These are phyloP conservation scores for Magallana angulata DNA, from an alignment of 1,140 invertebrate genomes.

Conservation along the genomic window DNA sequence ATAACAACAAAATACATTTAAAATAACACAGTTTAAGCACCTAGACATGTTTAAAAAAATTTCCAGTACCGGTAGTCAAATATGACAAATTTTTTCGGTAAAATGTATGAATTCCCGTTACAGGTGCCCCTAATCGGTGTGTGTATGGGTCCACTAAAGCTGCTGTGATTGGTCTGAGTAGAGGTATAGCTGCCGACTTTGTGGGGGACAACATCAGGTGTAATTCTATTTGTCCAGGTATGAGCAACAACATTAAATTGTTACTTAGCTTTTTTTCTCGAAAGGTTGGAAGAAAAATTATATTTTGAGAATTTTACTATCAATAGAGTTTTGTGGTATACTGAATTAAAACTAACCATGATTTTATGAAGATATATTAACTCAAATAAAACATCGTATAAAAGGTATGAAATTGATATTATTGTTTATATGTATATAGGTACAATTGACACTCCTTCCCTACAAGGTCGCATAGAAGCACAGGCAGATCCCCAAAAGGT, in stretches of 20 bases:
- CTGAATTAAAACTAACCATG: too few relatives aligned
- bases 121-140: conserved; percentile 77
- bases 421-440: conserved; percentile 57
- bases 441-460: conserved; percentile 76
- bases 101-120: neutral
- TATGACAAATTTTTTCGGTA: neutral
- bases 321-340: too few relatives aligned
- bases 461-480: conserved; percentile 73
- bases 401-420: too few relatives aligned
- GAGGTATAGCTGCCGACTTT: conserved; percentile 79
- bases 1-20: too few relatives aligned
- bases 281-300: neutral
- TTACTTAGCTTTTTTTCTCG: neutral
- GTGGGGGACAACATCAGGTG: conserved; percentile 76
- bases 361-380: too few relatives aligned
- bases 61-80: too few relatives aligned
- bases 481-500: conserved; percentile 65
- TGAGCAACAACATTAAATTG: neutral
- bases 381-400: too few relatives aligned
- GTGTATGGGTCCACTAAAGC: conserved; percentile 80
- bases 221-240: conserved; percentile 80
- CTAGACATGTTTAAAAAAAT: too few relatives aligned
- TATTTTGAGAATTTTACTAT: too few relatives aligned
- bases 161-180: conserved; percentile 80
- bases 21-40: too few relatives aligned